These are phyloP conservation scores for Lithophane socia DNA, from an alignment of 2,888 invertebrate species.

Conservation along the genomic window DNA sequence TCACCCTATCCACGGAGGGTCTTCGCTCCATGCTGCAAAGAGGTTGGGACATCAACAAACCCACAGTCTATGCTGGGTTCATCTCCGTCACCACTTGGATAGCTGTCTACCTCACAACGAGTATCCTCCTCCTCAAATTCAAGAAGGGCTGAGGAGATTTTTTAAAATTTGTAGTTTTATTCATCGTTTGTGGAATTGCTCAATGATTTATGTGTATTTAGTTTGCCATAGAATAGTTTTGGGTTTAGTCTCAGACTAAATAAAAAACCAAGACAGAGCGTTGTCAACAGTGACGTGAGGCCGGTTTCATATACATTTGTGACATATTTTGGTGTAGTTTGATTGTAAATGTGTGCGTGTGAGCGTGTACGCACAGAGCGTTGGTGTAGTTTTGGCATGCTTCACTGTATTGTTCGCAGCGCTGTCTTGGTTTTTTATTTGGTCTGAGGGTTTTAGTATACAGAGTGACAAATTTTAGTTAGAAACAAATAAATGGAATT, in stretches of 20 bases:
- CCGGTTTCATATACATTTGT: no score
- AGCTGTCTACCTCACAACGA: conserved; percentile 92
- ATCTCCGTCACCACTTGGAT: conserved; percentile 95
- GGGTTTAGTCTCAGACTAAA: neutral
- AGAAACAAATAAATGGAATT: conserved; percentile 19
- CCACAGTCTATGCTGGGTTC: conserved; percentile 95
- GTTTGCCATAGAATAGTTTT: conserved; percentile 51
- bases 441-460: neutral
- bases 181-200: conserved; percentile 43
- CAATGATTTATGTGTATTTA: conserved; percentile 39
- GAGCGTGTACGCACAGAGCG: no score
- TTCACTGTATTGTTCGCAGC: no score
- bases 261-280: no score
- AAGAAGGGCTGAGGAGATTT: conserved; percentile 92
- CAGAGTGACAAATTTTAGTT: conserved; percentile 5
- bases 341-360: no score
- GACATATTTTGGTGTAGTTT: no score
- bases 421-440: no score
- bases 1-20: conserved; percentile 97
- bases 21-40: conserved; percentile 95
- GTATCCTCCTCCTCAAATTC: conserved; percentile 95
- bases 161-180: neutral
- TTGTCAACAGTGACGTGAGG: no score
- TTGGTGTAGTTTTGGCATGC: no score
- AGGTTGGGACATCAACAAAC: conserved; percentile 94